These are phyloP conservation scores for Apis mellifera DNA, from an alignment of 1,140 invertebrate species.

Conservation along the genomic window DNA sequence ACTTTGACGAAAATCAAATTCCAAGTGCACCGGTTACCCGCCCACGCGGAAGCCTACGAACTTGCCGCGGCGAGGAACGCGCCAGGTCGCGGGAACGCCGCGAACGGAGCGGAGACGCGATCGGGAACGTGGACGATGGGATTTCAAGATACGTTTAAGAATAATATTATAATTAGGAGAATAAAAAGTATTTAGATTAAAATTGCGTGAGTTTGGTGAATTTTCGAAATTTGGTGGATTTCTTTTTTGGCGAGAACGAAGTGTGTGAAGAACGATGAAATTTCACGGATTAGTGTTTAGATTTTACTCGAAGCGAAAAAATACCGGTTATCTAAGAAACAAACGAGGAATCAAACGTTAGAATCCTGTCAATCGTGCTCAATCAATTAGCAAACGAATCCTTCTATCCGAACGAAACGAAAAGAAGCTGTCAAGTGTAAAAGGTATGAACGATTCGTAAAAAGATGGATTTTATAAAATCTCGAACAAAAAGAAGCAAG, in stretches of 20 bases:
- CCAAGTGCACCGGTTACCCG: slow-evolving; percentile 57
- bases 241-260: too few relatives aligned
- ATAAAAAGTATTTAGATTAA: neutral
- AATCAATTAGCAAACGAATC: too few relatives aligned
- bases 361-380: too few relatives aligned
- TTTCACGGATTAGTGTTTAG: too few relatives aligned
- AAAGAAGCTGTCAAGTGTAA: neutral
- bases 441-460: too few relatives aligned
- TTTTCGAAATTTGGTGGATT: neutral
- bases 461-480: neutral
- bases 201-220: neutral
- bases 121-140: neutral
- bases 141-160: neutral
- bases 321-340: too few relatives aligned
- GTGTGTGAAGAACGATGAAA: too few relatives aligned
- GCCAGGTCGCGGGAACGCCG: neutral
- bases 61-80: slow-evolving; percentile 2
- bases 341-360: too few relatives aligned
- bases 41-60: slow-evolving; percentile 42
- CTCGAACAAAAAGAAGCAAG: neutral
- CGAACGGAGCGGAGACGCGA: neutral
- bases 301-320: too few relatives aligned
- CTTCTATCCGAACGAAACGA: neutral
- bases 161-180: too few relatives aligned
- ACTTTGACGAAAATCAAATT: slow-evolving; percentile 78